phyloP scores from a whole-genome alignment of 2,797 vertebrate genomes.

The Pipistrellus kuhlii region DNA sequence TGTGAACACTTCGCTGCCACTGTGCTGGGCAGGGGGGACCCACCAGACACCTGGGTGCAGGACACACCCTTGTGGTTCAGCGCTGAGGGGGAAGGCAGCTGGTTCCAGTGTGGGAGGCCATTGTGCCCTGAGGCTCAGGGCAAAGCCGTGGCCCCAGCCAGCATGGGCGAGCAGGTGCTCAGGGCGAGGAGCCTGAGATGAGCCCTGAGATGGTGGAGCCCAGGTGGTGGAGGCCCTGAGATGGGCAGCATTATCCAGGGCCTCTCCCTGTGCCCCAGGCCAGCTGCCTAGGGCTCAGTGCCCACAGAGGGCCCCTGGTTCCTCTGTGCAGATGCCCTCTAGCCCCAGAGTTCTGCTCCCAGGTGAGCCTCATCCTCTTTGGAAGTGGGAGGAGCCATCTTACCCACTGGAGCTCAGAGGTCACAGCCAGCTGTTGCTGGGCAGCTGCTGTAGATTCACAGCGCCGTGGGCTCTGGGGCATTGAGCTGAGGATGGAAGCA shows the following conservation, averaged over 20 bases:
- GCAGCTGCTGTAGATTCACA: neutral
- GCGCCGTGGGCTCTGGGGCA: fast-evolving
- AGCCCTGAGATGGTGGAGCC: too few relatives aligned
- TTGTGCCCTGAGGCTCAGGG: neutral
- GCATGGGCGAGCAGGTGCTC: fast-evolving
- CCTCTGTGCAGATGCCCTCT: neutral
- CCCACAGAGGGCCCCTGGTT: neutral
- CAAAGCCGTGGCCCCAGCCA: neutral
- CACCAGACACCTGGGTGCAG: too few relatives aligned
- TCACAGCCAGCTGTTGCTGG: too few relatives aligned
- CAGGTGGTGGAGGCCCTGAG: neutral
- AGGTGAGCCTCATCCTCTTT: neutral
- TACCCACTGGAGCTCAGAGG: fast-evolving
- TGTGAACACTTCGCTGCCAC: neutral
- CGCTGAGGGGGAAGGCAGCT: neutral
- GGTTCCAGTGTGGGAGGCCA: too few relatives aligned
- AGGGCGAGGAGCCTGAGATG: neutral
- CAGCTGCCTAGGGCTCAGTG: neutral
- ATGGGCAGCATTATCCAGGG: fast-evolving
- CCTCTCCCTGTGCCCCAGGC: fast-evolving
- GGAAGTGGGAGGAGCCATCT: neutral
- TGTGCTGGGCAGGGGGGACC: neutral
- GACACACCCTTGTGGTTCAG: neutral
- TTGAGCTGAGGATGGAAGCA: fast-evolving
- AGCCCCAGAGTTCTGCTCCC: neutral